Evolutionary conservation across 2,113 vertebrate genomes (phyloP), one percentile per base, ranked within the genome.

Genomic region (Gallinago jamesoni): DNA sequence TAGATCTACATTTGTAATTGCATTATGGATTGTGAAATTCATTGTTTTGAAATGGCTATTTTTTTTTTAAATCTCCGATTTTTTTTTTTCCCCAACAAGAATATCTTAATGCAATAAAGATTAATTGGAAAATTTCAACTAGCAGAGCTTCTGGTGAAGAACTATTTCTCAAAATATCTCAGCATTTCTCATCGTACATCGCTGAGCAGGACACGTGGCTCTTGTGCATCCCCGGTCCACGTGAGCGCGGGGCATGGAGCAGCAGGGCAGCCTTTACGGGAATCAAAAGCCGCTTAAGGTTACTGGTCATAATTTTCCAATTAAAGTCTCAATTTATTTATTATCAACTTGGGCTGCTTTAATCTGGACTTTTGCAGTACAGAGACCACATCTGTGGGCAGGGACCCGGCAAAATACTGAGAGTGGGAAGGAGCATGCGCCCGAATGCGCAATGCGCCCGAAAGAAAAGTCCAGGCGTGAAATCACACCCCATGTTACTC

Each of bases 371-470:
- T 20, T 7, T 72, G 48, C 41, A 35, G 30, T 33, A 14, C 33
- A 53, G 60, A 78, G 16, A 3, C 12, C 35, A 1, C 8, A 14
- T 16, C 24, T 37, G 56, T 67, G 28, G 28, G 23, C 43, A 60
- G 55, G 15, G 45, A 45, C 9, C 7, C 11, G 14, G 39, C 20
- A 21, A 67, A 67, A 66, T 5, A 2, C 6, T 53, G 7, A 27
- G 50, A 13, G 6, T 11, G 9, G 25, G 30, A 31, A 6, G 12
- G 18, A 77, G 45, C 8, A 23, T 39, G 33, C n/a, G n/a, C n/a
- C n/a, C n/a, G n/a, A n/a, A n/a, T n/a, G n/a, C n/a, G n/a, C n/a
- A 69, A 39, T 0, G 0, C 3, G 16, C 37, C 82, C 55, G 16
- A 27, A 74, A 66, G 33, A 70, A 45, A 28, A 7, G 12, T 75